Percentiles rank a stretch among this genome's conserved stretches.
Conservation (phyloP, 2,888 invertebrate species). For the Monoplex corrugatus region DNA sequence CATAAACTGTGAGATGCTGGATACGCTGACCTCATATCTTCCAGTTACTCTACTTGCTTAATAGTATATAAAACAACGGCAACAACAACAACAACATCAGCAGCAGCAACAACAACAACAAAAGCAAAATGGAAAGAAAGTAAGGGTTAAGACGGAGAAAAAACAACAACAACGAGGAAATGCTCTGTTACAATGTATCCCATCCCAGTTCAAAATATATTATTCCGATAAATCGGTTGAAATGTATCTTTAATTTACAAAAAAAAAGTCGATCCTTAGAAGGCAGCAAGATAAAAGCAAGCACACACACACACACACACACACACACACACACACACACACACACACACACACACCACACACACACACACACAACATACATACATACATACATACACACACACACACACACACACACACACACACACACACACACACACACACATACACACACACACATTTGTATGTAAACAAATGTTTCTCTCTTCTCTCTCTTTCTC, state of each 20-base stretch:
- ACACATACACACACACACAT: not conserved
- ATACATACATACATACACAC: not conserved
- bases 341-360: not conserved
- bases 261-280: not conserved
- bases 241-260: not conserved
- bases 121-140: no score
- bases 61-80: no score
- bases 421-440: constrained; percentile 12
- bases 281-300: not conserved
- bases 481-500: no score
- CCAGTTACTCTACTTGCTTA: no score
- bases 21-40: no score
- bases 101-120: no score
- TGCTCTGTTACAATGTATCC: not conserved
- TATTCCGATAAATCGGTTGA: no score
- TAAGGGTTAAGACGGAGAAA: no score
- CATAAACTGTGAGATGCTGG: no score
- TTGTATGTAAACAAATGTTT: no score
- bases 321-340: constrained; percentile 22
- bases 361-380: not conserved
- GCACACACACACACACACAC: constrained; percentile 13
- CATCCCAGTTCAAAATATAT: not conserved
- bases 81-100: no score
- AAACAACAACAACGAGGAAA: not conserved
- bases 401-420: constrained; percentile 6